Evolutionary conservation across 1,140 invertebrate genomes (phyloP).

Genomic region (Vanessa tameamea): DNA sequence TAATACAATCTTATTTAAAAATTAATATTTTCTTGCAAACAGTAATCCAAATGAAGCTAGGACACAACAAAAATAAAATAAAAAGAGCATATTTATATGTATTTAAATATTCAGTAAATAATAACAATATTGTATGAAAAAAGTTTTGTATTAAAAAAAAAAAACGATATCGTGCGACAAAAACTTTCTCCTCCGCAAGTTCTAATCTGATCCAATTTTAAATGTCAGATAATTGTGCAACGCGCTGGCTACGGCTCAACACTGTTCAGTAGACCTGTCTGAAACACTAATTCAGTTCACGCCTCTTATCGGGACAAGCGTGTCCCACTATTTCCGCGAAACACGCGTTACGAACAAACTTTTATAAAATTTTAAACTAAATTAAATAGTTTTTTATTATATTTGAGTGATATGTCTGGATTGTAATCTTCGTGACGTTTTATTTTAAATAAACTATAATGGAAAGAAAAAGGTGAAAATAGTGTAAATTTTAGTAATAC

Average conservation of each 20-base stretch:
- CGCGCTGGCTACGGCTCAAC: constrained; percentile 64
- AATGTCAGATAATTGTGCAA: constrained; percentile 79
- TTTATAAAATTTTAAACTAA: background rate
- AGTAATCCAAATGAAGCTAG: no score
- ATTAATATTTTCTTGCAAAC: no score
- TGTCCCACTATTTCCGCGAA: constrained; percentile 36
- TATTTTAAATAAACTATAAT: constrained; percentile 39
- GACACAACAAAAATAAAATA: no score
- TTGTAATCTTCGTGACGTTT: constrained; percentile 6
- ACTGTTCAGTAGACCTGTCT: constrained; percentile 14
- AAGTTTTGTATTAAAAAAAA: background rate
- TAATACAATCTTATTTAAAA: no score
- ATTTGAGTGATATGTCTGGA: constrained; percentile 16
- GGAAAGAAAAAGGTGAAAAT: constrained; percentile 70
- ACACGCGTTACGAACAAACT: background rate
- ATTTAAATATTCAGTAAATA: no score
- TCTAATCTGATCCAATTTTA: constrained; percentile 72
- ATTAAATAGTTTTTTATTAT: background rate
- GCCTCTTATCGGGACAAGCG: constrained; percentile 45
- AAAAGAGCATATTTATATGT: no score
- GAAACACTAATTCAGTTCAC: constrained; percentile 54
- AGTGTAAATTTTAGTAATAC: background rate
- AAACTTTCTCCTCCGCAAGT: constrained; percentile 26
- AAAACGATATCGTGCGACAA: constrained; percentile 2
- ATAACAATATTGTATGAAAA: no score